Evolutionary conservation across 2,113 vertebrate genomes (phyloP), one percentile per base, ranked within the genome.

Genomic region (Pomatostomus ruficeps): DNA sequence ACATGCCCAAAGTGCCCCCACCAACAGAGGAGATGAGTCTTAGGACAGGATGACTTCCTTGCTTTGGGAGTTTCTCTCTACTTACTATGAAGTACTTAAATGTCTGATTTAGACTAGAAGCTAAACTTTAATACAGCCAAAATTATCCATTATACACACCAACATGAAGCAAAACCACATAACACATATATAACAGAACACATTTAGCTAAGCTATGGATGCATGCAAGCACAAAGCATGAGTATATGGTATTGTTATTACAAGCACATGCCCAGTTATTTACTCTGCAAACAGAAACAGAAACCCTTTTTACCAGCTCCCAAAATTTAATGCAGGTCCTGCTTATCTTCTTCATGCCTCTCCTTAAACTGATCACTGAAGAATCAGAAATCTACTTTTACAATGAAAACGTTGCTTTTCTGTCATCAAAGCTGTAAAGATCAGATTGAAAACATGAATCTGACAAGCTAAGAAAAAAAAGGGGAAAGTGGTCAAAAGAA

Each of bases 391-490:
- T 59, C 17, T 65, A 65, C 40, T 65, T 92, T 78, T 91, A 81
- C 68, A 78, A 18, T 24, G 12, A 89, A 92, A 85, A 91, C 3
- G 7, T 73, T 78, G 29, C 66, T 85, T 25, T 71, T 91, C 71
- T 79, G 58, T 83, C 78, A 77, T 88, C 78, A 88, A 70, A 93
- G 55, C 59, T 63, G 54, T 91, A 93, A 91, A 79, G 54, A 94
- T 58, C 33, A 70, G 49, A 89, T 66, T 94, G 62, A 73, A 95
- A 95, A 77, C 77, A 63, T 21, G 24, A 76, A 52, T 78, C 71
- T 3, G 6, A 76, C 66, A 62, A 40, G 19, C 70, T 71, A 72
- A 62, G 21, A 21, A 42, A n/a, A 57, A 40, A 43, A 59, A 6
- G 14, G 18, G 59, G 19, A 67, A 85, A 38, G 20, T 22, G 22